Evolutionary conservation across 1,140 invertebrate genomes (phyloP).

Genomic region (Procambarus virginalis): DNA sequence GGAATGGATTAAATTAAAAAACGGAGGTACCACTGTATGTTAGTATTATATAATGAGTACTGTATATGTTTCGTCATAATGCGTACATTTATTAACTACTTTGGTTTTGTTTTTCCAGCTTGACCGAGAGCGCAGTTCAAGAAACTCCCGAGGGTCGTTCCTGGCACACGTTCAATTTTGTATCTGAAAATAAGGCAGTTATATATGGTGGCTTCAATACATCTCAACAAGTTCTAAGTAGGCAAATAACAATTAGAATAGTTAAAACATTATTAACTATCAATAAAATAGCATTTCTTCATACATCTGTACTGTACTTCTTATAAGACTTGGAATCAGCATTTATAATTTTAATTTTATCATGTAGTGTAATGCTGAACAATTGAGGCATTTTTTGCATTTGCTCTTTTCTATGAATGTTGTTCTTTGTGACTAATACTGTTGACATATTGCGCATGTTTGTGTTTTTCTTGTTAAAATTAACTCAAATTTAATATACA

Average conservation of each 20-base stretch:
- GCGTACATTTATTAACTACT: too few species aligned
- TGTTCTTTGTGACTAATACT: neutral
- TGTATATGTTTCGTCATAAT: too few species aligned
- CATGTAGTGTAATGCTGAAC: neutral
- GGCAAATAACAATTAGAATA: neutral
- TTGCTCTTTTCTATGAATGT: constrained; percentile 2
- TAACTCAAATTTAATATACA: neutral
- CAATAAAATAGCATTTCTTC: too few species aligned
- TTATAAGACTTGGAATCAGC: neutral
- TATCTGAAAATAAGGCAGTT: constrained; percentile 49
- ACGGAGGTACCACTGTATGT: too few species aligned
- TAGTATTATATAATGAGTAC: too few species aligned
- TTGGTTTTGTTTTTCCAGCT: constrained; percentile 12
- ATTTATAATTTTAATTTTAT: neutral
- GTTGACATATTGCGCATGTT: neutral
- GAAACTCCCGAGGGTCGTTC: constrained; percentile 45
- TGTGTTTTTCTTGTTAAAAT: neutral
- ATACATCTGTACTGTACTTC: neutral
- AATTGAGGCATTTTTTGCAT: neutral
- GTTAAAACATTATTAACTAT: too few species aligned
- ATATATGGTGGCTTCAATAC: constrained; percentile 54
- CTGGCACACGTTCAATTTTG: constrained; percentile 57
- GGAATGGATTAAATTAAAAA: too few species aligned
- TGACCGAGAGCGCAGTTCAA: constrained; percentile 18
- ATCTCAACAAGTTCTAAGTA: constrained; percentile 54